These are phyloP conservation scores for Drosophila infuscata DNA, from an alignment of 2,888 invertebrate species.

Conservation along the genomic window DNA sequence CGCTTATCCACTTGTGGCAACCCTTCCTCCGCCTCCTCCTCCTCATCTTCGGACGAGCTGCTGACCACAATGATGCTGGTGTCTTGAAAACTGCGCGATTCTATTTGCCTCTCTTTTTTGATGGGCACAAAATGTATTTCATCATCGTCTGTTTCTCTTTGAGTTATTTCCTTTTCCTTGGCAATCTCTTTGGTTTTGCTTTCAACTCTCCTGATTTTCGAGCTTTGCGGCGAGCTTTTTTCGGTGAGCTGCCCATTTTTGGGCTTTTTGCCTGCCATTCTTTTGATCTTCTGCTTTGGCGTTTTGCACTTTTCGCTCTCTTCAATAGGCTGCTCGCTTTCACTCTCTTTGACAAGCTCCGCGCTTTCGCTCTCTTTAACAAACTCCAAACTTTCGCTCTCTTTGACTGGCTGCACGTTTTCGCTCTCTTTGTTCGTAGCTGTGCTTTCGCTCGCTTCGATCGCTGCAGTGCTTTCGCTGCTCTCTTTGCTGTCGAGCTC, in stretches of 20 bases:
- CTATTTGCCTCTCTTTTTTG: slow-evolving; percentile 13
- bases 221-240: not conserved
- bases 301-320: not conserved
- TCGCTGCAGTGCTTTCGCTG: not conserved
- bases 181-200: not conserved
- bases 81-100: too few relatives aligned
- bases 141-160: not conserved
- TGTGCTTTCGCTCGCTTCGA: not conserved
- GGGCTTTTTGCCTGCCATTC: slow-evolving; percentile 3
- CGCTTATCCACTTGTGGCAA: slow-evolving; percentile 3
- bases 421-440: not conserved
- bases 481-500: not conserved
- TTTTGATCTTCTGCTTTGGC: slow-evolving; percentile 33
- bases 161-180: not conserved
- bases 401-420: not conserved
- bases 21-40: slow-evolving; percentile 2
- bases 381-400: not conserved
- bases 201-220: not conserved
- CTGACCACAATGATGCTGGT: slow-evolving; percentile 43
- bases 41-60: slow-evolving; percentile 62
- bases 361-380: not conserved
- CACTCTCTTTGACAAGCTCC: not conserved
- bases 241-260: not conserved
- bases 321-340: not conserved
- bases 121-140: not conserved